A percentile compares a stretch with the other conserved stretches of the same genome.
phyloP scores from a whole-genome alignment of 1,140 invertebrate genomes.

The Bombus confusus region DNA sequence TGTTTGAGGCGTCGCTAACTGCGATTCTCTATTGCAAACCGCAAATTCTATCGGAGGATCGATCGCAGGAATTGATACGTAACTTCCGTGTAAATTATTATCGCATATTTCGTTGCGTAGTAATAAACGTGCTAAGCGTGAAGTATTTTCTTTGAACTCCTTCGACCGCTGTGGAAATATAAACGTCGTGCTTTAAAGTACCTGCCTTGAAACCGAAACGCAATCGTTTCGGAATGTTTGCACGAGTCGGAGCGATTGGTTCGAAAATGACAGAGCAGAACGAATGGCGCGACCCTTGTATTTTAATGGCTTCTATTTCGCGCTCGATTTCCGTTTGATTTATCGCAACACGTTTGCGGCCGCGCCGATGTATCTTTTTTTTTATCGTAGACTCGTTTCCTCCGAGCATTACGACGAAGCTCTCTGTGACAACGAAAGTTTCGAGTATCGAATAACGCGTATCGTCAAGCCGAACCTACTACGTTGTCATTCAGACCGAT shows the following conservation, averaged over 20 bases:
- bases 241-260: background rate
- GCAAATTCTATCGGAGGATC: constrained; percentile 36
- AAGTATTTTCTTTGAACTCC: background rate
- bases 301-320: constrained; percentile 31
- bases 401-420: background rate
- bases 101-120: background rate
- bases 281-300: constrained; percentile 5
- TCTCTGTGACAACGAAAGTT: background rate
- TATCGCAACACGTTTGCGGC: constrained; percentile 18
- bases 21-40: constrained; percentile 1
- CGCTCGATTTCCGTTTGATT: constrained; percentile 27
- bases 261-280: constrained; percentile 23
- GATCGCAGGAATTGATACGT: background rate
- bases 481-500: background rate
- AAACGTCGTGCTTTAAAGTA: background rate
- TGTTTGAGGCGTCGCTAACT: constrained; percentile 39
- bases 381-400: background rate
- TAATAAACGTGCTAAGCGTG: background rate
- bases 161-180: background rate
- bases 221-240: constrained; percentile 5
- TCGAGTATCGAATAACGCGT: background rate
- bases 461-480: background rate
- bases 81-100: too few relatives aligned
- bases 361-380: background rate
- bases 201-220: background rate